These are phyloP conservation scores for Reticulitermes lucifugus DNA, from an alignment of 2,888 invertebrate genomes.

Conservation along the genomic window DNA sequence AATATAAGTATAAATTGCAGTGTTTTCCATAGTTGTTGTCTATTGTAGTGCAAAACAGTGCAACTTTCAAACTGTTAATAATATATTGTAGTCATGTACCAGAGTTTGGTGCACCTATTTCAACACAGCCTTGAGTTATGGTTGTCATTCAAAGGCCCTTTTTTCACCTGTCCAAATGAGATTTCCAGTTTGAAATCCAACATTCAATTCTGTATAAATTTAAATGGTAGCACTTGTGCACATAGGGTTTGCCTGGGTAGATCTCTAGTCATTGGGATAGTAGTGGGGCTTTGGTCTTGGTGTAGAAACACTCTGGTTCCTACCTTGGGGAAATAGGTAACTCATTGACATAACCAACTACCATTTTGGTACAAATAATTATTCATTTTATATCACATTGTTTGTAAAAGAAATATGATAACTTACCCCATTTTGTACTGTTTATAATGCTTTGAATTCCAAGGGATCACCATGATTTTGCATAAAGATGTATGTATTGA, in stretches of 20 bases:
- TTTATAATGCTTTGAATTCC: conserved; percentile 56
- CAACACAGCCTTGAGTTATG: conserved; percentile 49
- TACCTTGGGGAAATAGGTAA: conserved; percentile 50
- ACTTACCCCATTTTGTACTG: conserved; percentile 54
- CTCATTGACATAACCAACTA: conserved; percentile 52
- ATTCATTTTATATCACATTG: conserved; percentile 55
- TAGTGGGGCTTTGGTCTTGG: conserved; percentile 53
- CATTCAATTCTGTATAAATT: conserved; percentile 50
- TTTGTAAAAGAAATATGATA: conserved; percentile 53
- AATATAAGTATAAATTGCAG: conserved; percentile 53
- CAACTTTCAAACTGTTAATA: conserved; percentile 49
- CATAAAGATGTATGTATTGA: conserved; percentile 50
- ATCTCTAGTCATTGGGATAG: conserved; percentile 54
- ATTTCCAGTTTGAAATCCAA: conserved; percentile 51
- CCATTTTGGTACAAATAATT: conserved; percentile 56
- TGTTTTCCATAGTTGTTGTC: conserved; percentile 54
- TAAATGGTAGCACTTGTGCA: conserved; percentile 53
- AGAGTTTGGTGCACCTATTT: conserved; percentile 48
- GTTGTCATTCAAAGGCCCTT: conserved; percentile 47
- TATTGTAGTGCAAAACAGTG: conserved; percentile 52
- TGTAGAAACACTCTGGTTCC: conserved; percentile 55
- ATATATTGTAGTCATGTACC: conserved; percentile 50
- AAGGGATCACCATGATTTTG: conserved; percentile 53
- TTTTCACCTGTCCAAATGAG: conserved; percentile 52
- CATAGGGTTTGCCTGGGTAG: conserved; percentile 54